A percentile compares a stretch with the other conserved stretches of the same genome.
These are phyloP conservation scores for Marmota flaviventris DNA, from an alignment of 2,113 vertebrate genomes.

Conservation along the genomic window DNA sequence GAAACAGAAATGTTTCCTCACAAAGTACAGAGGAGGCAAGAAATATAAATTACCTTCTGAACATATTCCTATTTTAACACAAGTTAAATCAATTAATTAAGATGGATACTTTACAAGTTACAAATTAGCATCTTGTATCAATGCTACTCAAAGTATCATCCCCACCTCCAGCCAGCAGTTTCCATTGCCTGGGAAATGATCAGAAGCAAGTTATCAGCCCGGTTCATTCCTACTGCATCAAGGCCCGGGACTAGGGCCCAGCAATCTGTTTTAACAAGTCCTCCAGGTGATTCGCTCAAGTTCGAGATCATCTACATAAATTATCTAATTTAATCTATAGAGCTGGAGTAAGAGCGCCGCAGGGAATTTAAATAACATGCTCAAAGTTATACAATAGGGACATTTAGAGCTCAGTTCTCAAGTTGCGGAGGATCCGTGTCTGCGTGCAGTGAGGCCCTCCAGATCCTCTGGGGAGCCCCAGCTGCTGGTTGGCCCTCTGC, in stretches of 20 bases:
- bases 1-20: neutral
- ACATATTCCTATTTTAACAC: neutral
- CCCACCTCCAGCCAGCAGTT: neutral
- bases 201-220: neutral
- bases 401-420: neutral
- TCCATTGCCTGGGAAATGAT: neutral
- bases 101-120: neutral
- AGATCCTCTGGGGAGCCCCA: neutral
- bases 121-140: neutral
- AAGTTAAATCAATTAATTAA: neutral
- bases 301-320: neutral
- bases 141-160: neutral
- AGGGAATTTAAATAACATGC: neutral
- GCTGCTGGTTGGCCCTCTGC: neutral
- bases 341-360: neutral
- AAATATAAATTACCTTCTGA: neutral
- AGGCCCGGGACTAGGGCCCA: neutral
- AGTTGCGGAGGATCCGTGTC: neutral
- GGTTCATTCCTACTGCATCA: neutral
- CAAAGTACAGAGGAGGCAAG: neutral
- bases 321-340: constrained; percentile 26
- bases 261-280: neutral
- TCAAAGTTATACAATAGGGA: neutral
- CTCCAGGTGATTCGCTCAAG: neutral
- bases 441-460: neutral